Percentiles rank a stretch among this genome's conserved stretches.
Evolutionary conservation across 2,113 vertebrate genomes (phyloP).

Genomic region (Ceyx margarethae): DNA sequence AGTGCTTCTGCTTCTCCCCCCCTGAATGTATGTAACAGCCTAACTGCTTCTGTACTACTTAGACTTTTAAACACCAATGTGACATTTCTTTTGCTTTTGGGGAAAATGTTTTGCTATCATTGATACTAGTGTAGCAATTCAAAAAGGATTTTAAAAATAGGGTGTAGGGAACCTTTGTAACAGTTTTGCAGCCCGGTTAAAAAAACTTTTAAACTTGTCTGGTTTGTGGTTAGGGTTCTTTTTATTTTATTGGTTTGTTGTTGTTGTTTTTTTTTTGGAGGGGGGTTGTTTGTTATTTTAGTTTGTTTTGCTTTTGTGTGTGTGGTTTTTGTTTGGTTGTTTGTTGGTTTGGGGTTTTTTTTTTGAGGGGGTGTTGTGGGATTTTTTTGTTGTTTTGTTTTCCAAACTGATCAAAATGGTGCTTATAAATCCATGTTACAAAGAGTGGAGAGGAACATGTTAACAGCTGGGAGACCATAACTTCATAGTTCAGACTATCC

Average conservation of each 20-base stretch:
- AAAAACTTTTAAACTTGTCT: background rate
- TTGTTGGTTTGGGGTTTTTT: background rate
- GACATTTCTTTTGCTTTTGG: background rate
- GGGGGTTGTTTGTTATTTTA: too few species aligned
- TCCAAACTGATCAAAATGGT: background rate
- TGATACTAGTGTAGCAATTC: background rate
- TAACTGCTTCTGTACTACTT: background rate
- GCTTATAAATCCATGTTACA: background rate
- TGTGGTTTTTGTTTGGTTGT: too few species aligned
- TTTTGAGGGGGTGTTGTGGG: too few species aligned
- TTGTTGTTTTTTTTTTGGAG: too few species aligned
- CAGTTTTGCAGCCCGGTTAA: background rate
- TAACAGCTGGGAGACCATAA: background rate
- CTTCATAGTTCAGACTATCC: background rate
- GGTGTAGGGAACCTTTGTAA: background rate
- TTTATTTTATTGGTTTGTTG: background rate
- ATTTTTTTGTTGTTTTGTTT: too few species aligned
- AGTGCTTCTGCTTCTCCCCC: background rate
- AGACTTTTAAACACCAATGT: background rate
- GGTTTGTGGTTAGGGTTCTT: too few species aligned
- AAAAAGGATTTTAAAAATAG: background rate
- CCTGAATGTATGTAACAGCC: background rate
- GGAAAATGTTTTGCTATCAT: fast-evolving
- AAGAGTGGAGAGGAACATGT: background rate
- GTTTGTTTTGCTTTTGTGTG: too few species aligned